Percentiles rank a stretch among this genome's conserved stretches.
These are phyloP conservation scores for Drosophila borborema DNA, from an alignment of 2,888 invertebrate genomes.

Conservation along the genomic window DNA sequence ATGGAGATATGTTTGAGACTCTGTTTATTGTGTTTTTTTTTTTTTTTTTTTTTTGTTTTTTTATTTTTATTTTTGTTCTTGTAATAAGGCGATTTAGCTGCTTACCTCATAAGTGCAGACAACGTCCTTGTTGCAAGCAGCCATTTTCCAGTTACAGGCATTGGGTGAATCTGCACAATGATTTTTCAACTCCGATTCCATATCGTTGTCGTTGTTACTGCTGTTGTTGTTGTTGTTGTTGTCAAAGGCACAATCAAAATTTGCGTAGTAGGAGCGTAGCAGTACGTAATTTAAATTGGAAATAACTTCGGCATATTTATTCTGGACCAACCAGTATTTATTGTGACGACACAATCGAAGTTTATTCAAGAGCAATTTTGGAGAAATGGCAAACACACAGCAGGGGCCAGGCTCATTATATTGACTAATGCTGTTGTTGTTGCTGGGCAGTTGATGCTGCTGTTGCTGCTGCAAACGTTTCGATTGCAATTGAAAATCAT, in stretches of 20 bases:
- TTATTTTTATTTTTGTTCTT: constrained; percentile 1
- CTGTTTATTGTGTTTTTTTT: background rate
- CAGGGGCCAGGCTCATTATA: constrained; percentile 71
- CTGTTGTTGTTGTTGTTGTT: constrained; percentile 50
- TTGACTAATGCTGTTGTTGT: constrained; percentile 32
- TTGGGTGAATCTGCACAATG: constrained; percentile 9
- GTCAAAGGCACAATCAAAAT: constrained; percentile 66
- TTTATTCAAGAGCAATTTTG: constrained; percentile 85
- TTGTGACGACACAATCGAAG: constrained; percentile 85
- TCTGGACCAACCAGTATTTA: constrained; percentile 86
- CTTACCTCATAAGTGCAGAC: constrained; percentile 85
- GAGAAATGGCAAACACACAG: constrained; percentile 81
- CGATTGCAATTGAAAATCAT: constrained; percentile 84
- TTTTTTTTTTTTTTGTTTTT: no score
- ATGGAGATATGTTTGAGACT: constrained; percentile 23
- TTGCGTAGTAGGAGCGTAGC: constrained; percentile 83
- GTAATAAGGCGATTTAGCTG: constrained; percentile 72
- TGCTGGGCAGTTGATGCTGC: constrained; percentile 34
- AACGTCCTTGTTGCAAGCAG: constrained; percentile 67
- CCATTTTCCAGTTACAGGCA: constrained; percentile 43
- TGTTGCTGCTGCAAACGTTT: constrained; percentile 62
- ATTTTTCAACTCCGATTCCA: constrained; percentile 17
- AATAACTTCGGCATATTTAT: constrained; percentile 85
- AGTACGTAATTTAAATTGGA: constrained; percentile 85
- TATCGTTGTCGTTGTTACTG: constrained; percentile 22